phyloP scores from a whole-genome alignment of 2,888 invertebrate species.

The Drosophila ochracea region DNA sequence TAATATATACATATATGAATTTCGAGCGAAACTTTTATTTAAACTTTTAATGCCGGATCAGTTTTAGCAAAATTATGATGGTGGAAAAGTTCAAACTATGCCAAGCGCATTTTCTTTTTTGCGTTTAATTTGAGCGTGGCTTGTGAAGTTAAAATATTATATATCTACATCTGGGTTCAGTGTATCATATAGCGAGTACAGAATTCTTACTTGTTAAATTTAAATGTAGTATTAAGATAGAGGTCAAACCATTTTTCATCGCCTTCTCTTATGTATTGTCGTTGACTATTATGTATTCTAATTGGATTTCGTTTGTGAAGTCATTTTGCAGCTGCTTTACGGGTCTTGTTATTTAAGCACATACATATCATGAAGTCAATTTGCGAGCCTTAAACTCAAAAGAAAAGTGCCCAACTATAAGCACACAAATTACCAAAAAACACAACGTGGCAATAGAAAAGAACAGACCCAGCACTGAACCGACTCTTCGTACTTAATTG shows the following conservation, averaged over 20 bases:
- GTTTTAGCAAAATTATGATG: neutral
- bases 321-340: conserved; percentile 11
- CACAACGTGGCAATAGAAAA: conserved; percentile 22
- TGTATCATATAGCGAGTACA: neutral
- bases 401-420: conserved; percentile 25
- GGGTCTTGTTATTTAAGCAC: conserved; percentile 25
- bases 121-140: neutral
- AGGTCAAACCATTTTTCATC: neutral
- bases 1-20: neutral
- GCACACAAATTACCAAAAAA: conserved; percentile 25
- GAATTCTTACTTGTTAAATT: neutral
- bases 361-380: conserved; percentile 29
- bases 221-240: neutral
- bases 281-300: neutral
- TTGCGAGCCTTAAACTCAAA: conserved; percentile 30
- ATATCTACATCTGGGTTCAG: neutral
- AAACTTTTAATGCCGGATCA: neutral
- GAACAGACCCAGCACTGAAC: conserved; percentile 2
- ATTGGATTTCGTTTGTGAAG: neutral
- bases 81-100: neutral
- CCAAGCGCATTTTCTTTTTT: neutral
- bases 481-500: conserved; percentile 50
- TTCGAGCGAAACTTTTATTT: neutral
- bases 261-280: neutral
- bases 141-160: neutral